Evolutionary conservation across 2,113 vertebrate genomes (phyloP), one percentile per base, ranked within the genome.

Genomic region (Silurus meridionalis): DNA sequence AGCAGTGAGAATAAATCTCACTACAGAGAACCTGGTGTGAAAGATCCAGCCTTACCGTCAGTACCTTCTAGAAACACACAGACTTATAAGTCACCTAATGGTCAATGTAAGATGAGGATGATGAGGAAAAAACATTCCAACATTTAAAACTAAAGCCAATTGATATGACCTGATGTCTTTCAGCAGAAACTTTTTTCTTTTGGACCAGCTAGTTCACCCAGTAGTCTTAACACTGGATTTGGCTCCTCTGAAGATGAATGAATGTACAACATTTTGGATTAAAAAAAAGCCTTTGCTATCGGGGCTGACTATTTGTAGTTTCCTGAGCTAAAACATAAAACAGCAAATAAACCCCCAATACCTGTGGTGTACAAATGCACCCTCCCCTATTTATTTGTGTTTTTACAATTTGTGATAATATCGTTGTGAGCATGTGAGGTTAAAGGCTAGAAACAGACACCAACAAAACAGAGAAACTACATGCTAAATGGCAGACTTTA

Each of bases 1-100:
- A 91, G 88, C 91, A 90, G 89, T 6, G 86, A 86, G 89, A 87
- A 92, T 93, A 94, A 94, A 94, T 94, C 93, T 92, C 87, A 89
- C 88, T 87, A 87, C 88, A 91, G 88, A 91, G 93, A 92, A 94
- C 92, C 93, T 93, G 92, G 91, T 90, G 93, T 10, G 55, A 83
- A 52, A 85, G 14, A 14, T 50, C 92, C 88, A 89, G 92, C 48
- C 57, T 91, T 90, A 89, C 92, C 91, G 89, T 85, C 48, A 90
- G 83, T 87, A 86, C 88, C 90, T 88, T 91, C 90, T 89, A 52
- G 37, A 85, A 3, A 79, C 28, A 55, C 53, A 69, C 25, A 58
- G 28, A 67, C 2, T 67, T 80, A 28, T 9, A 83, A 50, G 48
- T 71, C 67, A 17, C 28, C 28, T 46, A 46, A 28, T 46, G 67